Evolutionary conservation across 2,797 vertebrate species (phyloP).

Genomic region (Lycodopsis pacificus): DNA sequence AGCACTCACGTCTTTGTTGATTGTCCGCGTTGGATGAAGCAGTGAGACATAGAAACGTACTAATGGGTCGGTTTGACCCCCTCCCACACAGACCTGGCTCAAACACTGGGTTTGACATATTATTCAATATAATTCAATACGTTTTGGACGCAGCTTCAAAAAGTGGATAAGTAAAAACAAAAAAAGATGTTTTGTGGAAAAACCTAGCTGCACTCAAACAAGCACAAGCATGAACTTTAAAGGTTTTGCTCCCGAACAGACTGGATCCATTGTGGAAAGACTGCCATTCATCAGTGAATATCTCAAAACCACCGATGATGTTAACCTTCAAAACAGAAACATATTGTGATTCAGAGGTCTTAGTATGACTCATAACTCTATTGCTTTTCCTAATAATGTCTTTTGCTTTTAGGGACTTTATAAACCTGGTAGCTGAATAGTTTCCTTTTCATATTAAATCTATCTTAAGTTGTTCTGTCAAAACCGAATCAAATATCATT

Average conservation of each 20-base stretch:
- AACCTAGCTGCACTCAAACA: not conserved
- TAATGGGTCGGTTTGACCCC: not conserved
- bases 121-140: not conserved
- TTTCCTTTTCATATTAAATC: constrained; percentile 26
- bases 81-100: not conserved
- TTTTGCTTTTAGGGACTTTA: not conserved
- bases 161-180: constrained; percentile 4
- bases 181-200: constrained; percentile 20
- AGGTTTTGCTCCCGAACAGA: not conserved
- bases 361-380: constrained; percentile 2
- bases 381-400: not conserved
- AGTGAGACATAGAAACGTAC: not conserved
- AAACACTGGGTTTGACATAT: not conserved
- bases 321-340: not conserved
- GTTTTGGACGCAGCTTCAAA: not conserved
- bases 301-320: not conserved
- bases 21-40: not conserved
- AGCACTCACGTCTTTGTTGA: not conserved
- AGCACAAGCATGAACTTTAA: not conserved
- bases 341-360: not conserved
- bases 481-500: constrained; percentile 15
- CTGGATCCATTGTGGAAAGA: not conserved
- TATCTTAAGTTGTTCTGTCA: constrained; percentile 24
- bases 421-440: not conserved
- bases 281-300: not conserved